Conservation (phyloP, 2,888 invertebrate species). For the Lampropteryx suffumata region DNA sequence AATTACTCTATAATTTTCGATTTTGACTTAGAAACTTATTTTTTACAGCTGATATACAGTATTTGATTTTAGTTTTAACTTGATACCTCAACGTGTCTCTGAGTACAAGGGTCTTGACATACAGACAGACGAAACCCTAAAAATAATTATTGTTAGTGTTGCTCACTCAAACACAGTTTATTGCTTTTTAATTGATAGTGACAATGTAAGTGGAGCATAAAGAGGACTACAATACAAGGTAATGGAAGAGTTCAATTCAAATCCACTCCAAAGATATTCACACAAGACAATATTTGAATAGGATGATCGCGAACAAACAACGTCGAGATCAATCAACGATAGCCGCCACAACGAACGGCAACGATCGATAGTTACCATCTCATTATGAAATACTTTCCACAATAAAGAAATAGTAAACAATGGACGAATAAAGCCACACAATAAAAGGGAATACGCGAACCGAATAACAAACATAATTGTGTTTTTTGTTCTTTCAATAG, state of each 20-base stretch:
- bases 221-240: not conserved
- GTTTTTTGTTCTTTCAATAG: constrained; percentile 78
- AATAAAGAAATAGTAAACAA: constrained; percentile 50
- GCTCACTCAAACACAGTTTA: too few species aligned
- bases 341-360: constrained; percentile 29
- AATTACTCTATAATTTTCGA: too few species aligned
- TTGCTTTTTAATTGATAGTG: not conserved
- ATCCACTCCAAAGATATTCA: constrained; percentile 6
- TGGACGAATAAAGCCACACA: constrained; percentile 59
- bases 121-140: too few species aligned
- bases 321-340: constrained; percentile 38
- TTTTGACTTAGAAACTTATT: too few species aligned
- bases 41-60: too few species aligned
- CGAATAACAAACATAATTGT: constrained; percentile 80
- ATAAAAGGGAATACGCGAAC: constrained; percentile 66
- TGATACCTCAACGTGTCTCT: too few species aligned
- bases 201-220: not conserved
- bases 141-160: too few species aligned
- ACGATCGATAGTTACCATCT: constrained; percentile 49
- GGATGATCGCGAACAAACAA: constrained; percentile 13
- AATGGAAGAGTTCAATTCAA: too few species aligned
- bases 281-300: constrained; percentile 22
- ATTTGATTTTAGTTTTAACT: too few species aligned
- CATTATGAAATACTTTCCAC: constrained; percentile 46
- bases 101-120: too few species aligned